phyloP scores from a whole-genome alignment of 1,140 invertebrate genomes.

The Proales similis region DNA sequence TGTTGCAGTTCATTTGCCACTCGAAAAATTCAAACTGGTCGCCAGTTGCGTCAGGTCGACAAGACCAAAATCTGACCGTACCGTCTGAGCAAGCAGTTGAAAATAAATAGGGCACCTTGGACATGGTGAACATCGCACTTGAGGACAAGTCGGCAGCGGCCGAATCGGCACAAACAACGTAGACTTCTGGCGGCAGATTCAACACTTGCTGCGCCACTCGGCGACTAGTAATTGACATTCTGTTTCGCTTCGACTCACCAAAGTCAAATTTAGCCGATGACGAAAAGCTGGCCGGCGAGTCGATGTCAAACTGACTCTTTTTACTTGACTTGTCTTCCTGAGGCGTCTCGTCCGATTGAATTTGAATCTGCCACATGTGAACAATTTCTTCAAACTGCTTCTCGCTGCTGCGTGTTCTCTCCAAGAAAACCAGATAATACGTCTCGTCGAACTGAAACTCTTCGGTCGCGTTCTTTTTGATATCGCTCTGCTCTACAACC shows the following conservation, averaged over 20 bases:
- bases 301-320: not conserved
- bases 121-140: constrained; percentile 95
- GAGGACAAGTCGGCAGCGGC: constrained; percentile 92
- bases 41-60: constrained; percentile 56
- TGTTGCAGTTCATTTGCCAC: constrained; percentile 2
- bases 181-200: constrained; percentile 76
- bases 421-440: constrained; percentile 85
- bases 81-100: constrained; percentile 66
- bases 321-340: constrained; percentile 27
- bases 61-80: constrained; percentile 67
- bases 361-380: constrained; percentile 88
- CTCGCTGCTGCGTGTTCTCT: constrained; percentile 57
- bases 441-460: constrained; percentile 73
- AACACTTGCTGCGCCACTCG: constrained; percentile 73
- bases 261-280: constrained; percentile 43
- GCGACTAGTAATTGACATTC: constrained; percentile 37
- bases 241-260: not conserved
- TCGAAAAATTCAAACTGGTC: constrained; percentile 42
- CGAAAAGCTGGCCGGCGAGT: constrained; percentile 42
- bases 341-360: constrained; percentile 64
- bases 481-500: constrained; percentile 21
- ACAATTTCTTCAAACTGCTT: constrained; percentile 63
- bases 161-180: constrained; percentile 80
- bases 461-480: constrained; percentile 51
- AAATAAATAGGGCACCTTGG: constrained; percentile 88